Conservation (phyloP, 2,888 invertebrate genomes). For the Ptilodon capucinus region DNA sequence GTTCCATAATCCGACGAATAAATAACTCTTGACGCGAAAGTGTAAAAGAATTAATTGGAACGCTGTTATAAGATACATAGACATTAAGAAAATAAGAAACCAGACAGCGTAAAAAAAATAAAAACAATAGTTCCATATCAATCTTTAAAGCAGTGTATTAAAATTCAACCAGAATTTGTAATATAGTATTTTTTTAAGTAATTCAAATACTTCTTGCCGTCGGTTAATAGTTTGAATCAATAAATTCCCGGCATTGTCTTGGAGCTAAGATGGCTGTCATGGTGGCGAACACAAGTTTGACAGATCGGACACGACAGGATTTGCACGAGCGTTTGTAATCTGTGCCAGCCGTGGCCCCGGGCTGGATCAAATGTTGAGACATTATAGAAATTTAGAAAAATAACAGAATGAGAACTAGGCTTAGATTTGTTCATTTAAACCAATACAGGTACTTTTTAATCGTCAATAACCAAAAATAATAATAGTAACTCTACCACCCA, state of each 20-base stretch:
- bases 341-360: constrained; percentile 9
- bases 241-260: constrained; percentile 4
- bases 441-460: too few relatives aligned
- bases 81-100: neutral
- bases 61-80: constrained; percentile 1
- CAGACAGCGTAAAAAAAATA: neutral
- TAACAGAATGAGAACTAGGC: too few relatives aligned
- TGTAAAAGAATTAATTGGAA: constrained; percentile 7
- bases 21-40: constrained; percentile 10
- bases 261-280: constrained; percentile 1
- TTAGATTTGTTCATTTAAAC: too few relatives aligned
- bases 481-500: too few relatives aligned
- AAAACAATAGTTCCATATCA: too few relatives aligned
- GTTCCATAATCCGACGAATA: constrained; percentile 15
- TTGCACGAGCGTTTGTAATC: constrained; percentile 14
- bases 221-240: constrained; percentile 3
- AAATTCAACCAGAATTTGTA: too few relatives aligned
- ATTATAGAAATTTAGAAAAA: neutral
- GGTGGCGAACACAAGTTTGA: constrained; percentile 16
- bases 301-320: constrained; percentile 22
- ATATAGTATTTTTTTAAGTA: too few relatives aligned
- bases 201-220: constrained; percentile 3
- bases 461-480: too few relatives aligned
- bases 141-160: too few relatives aligned
- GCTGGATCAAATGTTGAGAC: neutral